Conservation (phyloP, 2,113 vertebrate genomes). For the Pitta sordida region DNA sequence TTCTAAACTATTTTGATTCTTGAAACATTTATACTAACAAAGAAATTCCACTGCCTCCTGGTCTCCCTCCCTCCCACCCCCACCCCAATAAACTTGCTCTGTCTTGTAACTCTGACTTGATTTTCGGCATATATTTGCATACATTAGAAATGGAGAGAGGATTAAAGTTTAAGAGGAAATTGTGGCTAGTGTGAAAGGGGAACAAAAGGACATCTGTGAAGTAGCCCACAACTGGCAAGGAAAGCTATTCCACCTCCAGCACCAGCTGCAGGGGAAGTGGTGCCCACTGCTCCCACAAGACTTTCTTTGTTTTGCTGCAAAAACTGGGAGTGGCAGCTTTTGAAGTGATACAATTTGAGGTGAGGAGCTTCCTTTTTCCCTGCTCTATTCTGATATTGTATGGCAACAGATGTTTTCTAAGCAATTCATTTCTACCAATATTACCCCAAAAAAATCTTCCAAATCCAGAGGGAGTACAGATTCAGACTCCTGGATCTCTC, state of each 20-base stretch:
- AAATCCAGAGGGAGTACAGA: not conserved
- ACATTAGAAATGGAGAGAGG: constrained; percentile 64
- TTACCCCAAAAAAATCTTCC: not conserved
- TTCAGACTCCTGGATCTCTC: not conserved
- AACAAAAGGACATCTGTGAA: constrained; percentile 76
- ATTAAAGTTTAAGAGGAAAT: constrained; percentile 72
- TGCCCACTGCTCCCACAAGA: constrained; percentile 67
- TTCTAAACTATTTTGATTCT: constrained; percentile 33
- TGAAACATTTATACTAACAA: constrained; percentile 25
- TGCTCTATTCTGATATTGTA: not conserved
- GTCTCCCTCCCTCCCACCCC: not conserved
- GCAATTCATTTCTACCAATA: constrained; percentile 13
- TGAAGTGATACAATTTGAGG: constrained; percentile 55
- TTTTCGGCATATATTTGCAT: constrained; percentile 71
- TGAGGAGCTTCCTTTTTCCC: constrained; percentile 33
- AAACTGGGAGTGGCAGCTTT: constrained; percentile 54
- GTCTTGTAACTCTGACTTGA: constrained; percentile 49
- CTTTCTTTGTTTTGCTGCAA: constrained; percentile 65
- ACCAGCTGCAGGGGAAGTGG: constrained; percentile 72
- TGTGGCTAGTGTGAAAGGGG: constrained; percentile 72
- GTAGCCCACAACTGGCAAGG: constrained; percentile 72
- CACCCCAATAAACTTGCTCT: constrained; percentile 31
- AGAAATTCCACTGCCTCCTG: constrained; percentile 37
- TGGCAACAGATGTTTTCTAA: constrained; percentile 36
- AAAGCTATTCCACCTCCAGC: constrained; percentile 72